Base-by-base conservation (phyloP, 2,888 invertebrate species). In the Caenorhabditis macrosperma region DNA sequence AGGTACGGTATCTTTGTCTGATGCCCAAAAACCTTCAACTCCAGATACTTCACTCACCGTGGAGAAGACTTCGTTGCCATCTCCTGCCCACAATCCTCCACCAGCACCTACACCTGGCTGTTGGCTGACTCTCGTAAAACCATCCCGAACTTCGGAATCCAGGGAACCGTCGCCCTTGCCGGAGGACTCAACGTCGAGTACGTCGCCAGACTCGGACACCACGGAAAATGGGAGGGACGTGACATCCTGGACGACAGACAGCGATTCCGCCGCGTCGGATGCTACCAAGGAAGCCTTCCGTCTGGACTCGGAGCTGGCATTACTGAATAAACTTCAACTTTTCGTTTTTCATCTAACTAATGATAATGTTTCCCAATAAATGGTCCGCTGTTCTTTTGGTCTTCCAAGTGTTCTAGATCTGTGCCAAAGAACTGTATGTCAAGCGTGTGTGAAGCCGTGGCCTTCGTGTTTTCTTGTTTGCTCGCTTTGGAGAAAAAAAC, bases 191-290 rank as follows among this genome's bases (percentile, higher is more conserved):
- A 74, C 52, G 35, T 66, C 12, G 38, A 59, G 33, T 74, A 50
- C 30, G 64, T 74, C 10, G 74, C 74, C 59, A 74, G 66, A 26
- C 46, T 46, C 44, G 17, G 7, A 4, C 9, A 15, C n/a, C 20
- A 59, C 9, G 28, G 41, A 41, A 64, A 41, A 44, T 74, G 74
- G 74, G 64, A 64, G n/a, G 74, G 74, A 20, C 57, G 59, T 6
- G 74, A 74, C 10, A 28, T 64, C 50, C 9, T 24, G 6, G 50
- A 64, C 28, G 64, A 72, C 5, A 72, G 64, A 48, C 72, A 72
- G 0, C 17, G 48, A 10, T 74, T 74, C 64, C 74, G 59, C 12
- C 57, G 50, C 28, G 74, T 74, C 22, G 72, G 69, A 60, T 69
- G 69, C 48, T 50, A 26, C 46, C 4, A 9, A 0, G 68, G 68